Base-by-base conservation (phyloP, 2,797 vertebrate species). In the Acropternis orthonyx region DNA sequence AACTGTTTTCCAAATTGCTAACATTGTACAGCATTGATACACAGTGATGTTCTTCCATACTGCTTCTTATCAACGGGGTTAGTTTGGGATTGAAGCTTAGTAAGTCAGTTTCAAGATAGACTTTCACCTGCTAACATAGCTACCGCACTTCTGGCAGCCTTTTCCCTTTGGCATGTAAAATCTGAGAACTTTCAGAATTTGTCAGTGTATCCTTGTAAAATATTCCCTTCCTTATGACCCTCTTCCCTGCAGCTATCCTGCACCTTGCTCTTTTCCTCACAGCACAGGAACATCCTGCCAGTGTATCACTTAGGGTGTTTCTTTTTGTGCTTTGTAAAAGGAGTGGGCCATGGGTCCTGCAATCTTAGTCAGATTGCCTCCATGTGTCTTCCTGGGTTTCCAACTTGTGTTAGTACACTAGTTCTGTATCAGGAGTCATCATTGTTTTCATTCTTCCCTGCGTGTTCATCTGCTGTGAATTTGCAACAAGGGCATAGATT, bases 271-370 rank as follows among this genome's bases (percentile, higher is more conserved):
- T 39, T 66, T 69, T 69, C 71, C 46, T 61, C 34, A 54, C 16
- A 86, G 76, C 62, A 78, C 43, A 49, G 37, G 44, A 78, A 80
- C 4, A 48, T 41, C 41, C 41, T 24, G 26, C 3, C 68, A 79
- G 3, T 37, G 34, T 39, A 52, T 10, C 10, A 41, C 16, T 67
- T 11, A 3, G 1, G 21, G 10, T 6, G n/a, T 41, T 68, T 72
- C 8, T 37, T 87, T 61, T 17, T 36, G 14, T 63, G 22, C 37
- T 65, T 65, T 10, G 4, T 21, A 44, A 56, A 3, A 65, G 37
- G 34, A 75, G 34, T 4, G 15, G 39, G 61, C 18, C 32, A 20
- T 0, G 0, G 23, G 34, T 36, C 41, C 52, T 37, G 28, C 11
- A 63, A 14, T 11, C 26, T 27, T 69, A 66, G 10, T 52, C 68